Evolutionary conservation across 2,888 invertebrate species (phyloP).

Genomic region (Agrotis clavis): DNA sequence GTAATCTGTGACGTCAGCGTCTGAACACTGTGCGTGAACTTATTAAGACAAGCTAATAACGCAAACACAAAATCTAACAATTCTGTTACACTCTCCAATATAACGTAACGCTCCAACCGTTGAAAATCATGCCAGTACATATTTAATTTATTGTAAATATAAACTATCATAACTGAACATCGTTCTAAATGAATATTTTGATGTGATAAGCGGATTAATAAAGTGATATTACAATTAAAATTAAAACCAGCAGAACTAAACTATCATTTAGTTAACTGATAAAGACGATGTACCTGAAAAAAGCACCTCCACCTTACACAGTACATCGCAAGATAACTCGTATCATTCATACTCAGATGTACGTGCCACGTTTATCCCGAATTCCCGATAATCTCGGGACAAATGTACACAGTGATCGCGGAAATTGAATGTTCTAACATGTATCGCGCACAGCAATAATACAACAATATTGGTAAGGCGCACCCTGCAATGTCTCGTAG

Average conservation of each 20-base stretch:
- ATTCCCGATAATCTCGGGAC: background rate
- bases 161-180: background rate
- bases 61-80: no score
- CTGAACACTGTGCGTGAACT: background rate
- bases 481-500: background rate
- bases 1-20: constrained; percentile 6
- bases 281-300: background rate
- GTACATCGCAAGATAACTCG: background rate
- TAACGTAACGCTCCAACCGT: no score
- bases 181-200: no score
- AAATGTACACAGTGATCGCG: background rate
- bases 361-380: no score
- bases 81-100: no score
- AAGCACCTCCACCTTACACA: background rate
- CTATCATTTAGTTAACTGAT: background rate
- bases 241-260: no score
- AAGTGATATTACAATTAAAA: no score
- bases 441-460: background rate
- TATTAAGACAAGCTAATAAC: background rate
- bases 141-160: no score
- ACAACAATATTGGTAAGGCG: no score
- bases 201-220: no score
- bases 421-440: constrained; percentile 2
- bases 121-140: no score
- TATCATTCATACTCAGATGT: background rate